Conservation (phyloP, 2,113 vertebrate genomes). For the Marmota flaviventris region DNA sequence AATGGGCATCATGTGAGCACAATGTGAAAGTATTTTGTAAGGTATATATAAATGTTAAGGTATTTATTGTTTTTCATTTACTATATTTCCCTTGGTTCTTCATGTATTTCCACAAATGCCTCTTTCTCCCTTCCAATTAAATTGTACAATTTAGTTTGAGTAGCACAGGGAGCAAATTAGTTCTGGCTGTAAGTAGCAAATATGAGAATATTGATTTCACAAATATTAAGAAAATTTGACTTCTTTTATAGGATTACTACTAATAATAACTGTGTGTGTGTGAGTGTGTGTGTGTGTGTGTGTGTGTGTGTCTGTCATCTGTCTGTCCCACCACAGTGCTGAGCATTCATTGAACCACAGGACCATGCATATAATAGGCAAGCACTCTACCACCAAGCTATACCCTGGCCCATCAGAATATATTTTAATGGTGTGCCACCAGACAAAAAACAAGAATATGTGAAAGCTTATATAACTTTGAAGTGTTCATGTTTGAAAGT, state of each 20-base stretch:
- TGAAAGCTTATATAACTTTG: background rate
- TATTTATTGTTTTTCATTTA: slow-evolving; percentile 53
- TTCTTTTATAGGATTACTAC: slow-evolving; percentile 29
- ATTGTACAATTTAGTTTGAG: slow-evolving; percentile 35
- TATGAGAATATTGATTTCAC: slow-evolving; percentile 56
- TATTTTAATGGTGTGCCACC: slow-evolving; percentile 18
- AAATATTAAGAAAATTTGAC: slow-evolving; percentile 56
- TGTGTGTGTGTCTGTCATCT: background rate
- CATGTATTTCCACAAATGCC: background rate
- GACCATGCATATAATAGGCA: background rate
- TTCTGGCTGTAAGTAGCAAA: slow-evolving; percentile 43
- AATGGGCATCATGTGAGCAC: background rate
- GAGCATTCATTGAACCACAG: background rate
- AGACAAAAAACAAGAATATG: background rate
- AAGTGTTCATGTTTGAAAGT: slow-evolving; percentile 54
- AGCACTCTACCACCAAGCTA: background rate
- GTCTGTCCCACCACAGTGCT: too few relatives aligned
- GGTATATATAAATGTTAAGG: background rate
- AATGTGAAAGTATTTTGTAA: background rate
- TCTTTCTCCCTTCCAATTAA: slow-evolving; percentile 31
- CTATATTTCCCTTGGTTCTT: slow-evolving; percentile 13
- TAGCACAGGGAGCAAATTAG: slow-evolving; percentile 24
- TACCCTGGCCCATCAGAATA: background rate
- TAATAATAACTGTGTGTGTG: background rate
- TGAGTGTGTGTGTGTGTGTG: too few relatives aligned